Base-by-base conservation (phyloP, 2,113 vertebrate species). In the Amia ocellicauda region DNA sequence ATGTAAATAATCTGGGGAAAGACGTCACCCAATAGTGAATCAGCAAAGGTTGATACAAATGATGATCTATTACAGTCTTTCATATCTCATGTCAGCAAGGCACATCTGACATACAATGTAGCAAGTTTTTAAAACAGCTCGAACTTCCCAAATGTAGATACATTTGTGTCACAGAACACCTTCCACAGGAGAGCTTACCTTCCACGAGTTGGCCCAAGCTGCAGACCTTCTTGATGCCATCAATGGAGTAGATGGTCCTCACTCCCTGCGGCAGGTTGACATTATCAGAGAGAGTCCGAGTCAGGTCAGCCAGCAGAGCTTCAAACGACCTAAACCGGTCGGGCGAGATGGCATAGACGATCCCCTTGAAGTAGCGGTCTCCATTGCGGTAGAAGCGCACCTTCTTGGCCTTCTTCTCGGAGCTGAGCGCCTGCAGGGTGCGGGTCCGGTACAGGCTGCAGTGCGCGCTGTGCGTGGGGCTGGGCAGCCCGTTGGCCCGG, bases 381-480 rank as follows among this genome's bases (percentile, higher is more conserved):
- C 97, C 97, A 0, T 99, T 99, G 29, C 97, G 93, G 76, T 98
- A 99, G 88, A 99, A 99, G 9, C 94, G 92, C 10, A 99, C 92
- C 75, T 98, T 98, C 91, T 95, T 98, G 75, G 97, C 97, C 75
- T 97, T 97, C 74, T 99, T 99, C 81, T 98, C 97, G 0, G 92
- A 92, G 69, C 90, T 98, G 73, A 99, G 92, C 1, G 93, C 86
- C 79, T 96, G 95, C 60, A 99, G 91, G 0, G 96, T 98, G 53
- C 92, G 93, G 80, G 94, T 97, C 74, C 95, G 83, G 85, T 98
- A 98, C 74, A 99, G 93, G 81, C 97, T 98, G 87, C 97, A 99
- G 81, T 98, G 97, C 60, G 97, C 97, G 26, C 97, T 99, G 66
- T 98, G 97, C n/a, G 96, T 97, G 31, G 97, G 97, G 76, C 97